These are phyloP conservation scores for Philereme vetulata DNA, from an alignment of 2,888 invertebrate genomes.

Conservation along the genomic window DNA sequence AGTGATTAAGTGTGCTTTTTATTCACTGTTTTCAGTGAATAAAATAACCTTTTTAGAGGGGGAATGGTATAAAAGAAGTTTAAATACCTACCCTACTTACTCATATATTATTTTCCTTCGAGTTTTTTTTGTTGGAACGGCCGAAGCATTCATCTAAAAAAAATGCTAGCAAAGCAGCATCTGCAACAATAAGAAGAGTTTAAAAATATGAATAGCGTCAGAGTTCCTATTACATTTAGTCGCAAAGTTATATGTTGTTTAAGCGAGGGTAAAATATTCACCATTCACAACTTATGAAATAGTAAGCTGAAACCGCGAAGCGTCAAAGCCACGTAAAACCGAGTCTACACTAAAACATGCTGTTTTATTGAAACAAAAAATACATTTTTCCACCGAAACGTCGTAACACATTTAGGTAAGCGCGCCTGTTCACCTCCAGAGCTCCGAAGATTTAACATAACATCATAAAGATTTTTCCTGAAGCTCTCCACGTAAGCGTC, in stretches of 20 bases:
- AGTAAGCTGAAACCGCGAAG: background rate
- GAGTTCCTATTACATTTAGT: no score
- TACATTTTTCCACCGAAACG: constrained; percentile 43
- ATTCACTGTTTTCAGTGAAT: no score
- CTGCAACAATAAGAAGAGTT: no score
- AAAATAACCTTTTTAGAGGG: no score
- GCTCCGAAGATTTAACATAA: constrained; percentile 57
- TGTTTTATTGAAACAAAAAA: constrained; percentile 42
- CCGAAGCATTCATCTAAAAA: no score
- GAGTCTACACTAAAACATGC: constrained; percentile 27
- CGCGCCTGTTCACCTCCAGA: constrained; percentile 48
- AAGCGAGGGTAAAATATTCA: background rate
- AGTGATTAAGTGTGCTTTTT: no score
- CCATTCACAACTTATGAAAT: background rate
- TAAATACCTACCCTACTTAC: no score
- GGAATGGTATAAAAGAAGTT: no score
- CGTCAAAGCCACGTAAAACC: constrained; percentile 14
- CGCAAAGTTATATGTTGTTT: background rate
- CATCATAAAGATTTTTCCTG: constrained; percentile 52
- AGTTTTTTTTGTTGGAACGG: no score
- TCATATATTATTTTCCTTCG: no score
- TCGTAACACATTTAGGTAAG: constrained; percentile 51
- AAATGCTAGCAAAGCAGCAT: no score
- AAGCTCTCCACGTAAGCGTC: constrained; percentile 63
- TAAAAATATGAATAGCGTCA: no score